Conservation (phyloP, 1,140 invertebrate genomes). For the Tyrophagus putrescentiae region DNA sequence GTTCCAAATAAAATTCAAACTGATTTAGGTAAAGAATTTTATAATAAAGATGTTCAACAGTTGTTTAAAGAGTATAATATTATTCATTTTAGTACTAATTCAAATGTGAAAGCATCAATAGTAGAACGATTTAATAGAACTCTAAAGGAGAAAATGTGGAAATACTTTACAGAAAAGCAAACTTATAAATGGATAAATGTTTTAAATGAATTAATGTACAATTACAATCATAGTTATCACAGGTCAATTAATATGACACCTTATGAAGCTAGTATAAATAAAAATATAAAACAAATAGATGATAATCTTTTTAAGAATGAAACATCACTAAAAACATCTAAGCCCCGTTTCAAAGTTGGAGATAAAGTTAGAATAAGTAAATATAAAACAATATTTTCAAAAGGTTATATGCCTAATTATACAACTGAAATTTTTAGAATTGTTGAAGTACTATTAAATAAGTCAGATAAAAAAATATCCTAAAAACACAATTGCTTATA, state of each 20-base stretch:
- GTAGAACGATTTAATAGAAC: conserved; percentile 37
- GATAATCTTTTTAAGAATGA: conserved; percentile 18
- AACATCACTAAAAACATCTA: conserved; percentile 23
- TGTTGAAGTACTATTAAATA: background rate
- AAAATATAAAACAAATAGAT: conserved; percentile 24
- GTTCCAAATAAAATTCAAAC: conserved; percentile 16
- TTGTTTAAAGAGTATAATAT: conserved; percentile 31
- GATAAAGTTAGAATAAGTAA: conserved; percentile 27
- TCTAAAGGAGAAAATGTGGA: conserved; percentile 36
- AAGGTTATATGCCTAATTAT: conserved; percentile 23
- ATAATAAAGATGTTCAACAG: conserved; percentile 26
- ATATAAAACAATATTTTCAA: conserved; percentile 21
- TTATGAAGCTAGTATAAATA: conserved; percentile 31
- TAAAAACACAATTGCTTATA: conserved; percentile 4
- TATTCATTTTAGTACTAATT: conserved; percentile 35
- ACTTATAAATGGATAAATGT: conserved; percentile 34
- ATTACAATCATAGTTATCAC: conserved; percentile 36
- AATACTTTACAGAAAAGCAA: conserved; percentile 34
- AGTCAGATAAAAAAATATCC: too few species aligned
- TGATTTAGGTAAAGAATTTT: conserved; percentile 21
- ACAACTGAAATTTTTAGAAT: conserved; percentile 23
- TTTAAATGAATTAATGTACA: conserved; percentile 30
- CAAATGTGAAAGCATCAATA: conserved; percentile 34
- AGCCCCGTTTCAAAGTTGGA: conserved; percentile 28
- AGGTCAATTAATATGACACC: conserved; percentile 34